Evolutionary conservation across 2,888 invertebrate species (phyloP).

Genomic region (Synanthedon formicaeformis): DNA sequence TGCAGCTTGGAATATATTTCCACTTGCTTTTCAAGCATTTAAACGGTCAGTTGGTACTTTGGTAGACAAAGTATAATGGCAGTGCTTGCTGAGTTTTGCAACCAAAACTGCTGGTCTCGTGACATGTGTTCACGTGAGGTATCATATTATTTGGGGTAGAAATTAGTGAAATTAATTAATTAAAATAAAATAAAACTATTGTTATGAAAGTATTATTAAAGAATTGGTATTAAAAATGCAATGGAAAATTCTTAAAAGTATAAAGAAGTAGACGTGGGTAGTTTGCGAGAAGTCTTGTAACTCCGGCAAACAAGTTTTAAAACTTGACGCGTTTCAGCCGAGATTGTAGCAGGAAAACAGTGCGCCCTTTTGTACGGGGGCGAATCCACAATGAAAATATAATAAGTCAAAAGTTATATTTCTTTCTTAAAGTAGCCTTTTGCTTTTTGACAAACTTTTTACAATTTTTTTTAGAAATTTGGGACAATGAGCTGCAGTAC

Average conservation of each 20-base stretch:
- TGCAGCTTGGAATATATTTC: too few species aligned
- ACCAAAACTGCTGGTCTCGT: too few species aligned
- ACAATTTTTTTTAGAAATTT: too few species aligned
- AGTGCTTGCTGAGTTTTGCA: too few species aligned
- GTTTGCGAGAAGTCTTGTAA: neutral
- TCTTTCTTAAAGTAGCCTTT: neutral
- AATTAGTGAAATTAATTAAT: too few species aligned
- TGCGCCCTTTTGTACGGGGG: slow-evolving; percentile 13
- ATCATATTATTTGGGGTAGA: too few species aligned
- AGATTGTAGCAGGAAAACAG: slow-evolving; percentile 19
- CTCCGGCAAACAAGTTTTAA: slow-evolving; percentile 26
- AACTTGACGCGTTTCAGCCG: slow-evolving; percentile 17
- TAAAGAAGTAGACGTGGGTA: neutral
- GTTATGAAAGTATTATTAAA: neutral
- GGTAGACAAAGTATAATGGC: too few species aligned
- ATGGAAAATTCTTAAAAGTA: neutral
- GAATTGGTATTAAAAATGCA: neutral
- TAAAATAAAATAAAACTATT: too few species aligned
- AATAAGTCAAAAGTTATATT: neutral
- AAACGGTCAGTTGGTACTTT: too few species aligned
- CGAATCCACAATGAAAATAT: slow-evolving; percentile 2
- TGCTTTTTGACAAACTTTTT: neutral
- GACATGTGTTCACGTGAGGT: too few species aligned
- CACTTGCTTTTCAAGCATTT: too few species aligned
- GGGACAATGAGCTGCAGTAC: too few species aligned